Evolutionary conservation across 2,797 vertebrate species (phyloP).

Genomic region (Cossypha dichroa): DNA sequence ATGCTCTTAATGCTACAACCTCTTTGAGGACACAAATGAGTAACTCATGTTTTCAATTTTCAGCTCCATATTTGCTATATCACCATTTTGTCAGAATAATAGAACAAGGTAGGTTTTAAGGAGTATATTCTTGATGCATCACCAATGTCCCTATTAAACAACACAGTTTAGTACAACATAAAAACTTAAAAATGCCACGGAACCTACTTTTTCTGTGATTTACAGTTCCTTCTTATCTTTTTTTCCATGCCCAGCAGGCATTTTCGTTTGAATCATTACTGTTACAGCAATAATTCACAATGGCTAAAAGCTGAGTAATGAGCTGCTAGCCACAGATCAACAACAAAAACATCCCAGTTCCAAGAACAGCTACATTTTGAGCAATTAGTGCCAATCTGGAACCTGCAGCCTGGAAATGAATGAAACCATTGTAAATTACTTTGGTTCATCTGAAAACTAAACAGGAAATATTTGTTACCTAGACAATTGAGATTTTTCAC

Average conservation of each 20-base stretch:
- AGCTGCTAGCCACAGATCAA: constrained; percentile 85
- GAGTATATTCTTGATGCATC: neutral
- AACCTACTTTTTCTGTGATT: constrained; percentile 83
- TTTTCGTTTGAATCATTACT: constrained; percentile 82
- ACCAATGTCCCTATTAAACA: neutral
- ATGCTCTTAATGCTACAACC: neutral
- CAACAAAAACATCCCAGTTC: constrained; percentile 81
- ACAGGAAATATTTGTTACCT: neutral
- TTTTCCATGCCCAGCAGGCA: constrained; percentile 81
- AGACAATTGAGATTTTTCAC: neutral
- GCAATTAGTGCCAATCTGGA: constrained; percentile 81
- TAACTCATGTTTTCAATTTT: neutral
- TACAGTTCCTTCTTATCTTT: constrained; percentile 87
- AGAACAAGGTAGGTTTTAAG: neutral
- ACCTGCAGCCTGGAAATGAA: constrained; percentile 80
- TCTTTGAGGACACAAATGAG: neutral
- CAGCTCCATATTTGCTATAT: neutral
- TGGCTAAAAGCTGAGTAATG: constrained; percentile 81
- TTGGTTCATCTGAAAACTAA: neutral
- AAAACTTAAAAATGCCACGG: neutral
- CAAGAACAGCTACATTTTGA: constrained; percentile 86
- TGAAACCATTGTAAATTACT: neutral
- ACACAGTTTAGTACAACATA: neutral
- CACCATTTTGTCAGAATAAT: neutral
- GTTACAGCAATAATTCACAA: constrained; percentile 83